Evolutionary conservation across 2,797 vertebrate genomes (phyloP), one percentile per base, ranked within the genome.

Genomic region (Otolemur crassicaudatus): DNA sequence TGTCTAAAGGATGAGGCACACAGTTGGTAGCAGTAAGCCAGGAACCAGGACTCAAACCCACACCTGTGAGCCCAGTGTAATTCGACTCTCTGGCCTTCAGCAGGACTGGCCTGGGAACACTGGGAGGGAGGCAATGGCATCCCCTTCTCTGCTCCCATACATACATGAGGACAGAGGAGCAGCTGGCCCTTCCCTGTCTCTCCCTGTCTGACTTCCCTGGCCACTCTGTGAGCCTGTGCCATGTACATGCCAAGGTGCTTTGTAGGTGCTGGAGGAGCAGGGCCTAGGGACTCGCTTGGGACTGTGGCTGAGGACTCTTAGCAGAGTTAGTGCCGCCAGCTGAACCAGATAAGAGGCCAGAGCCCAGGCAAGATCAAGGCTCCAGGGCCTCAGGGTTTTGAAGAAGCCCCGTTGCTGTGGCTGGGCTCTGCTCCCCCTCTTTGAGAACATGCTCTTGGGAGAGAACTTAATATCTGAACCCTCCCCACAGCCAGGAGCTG

Each of bases 201-300:
- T 81, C 43, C 67, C 20, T 17, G 75, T 20, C 34, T n/a, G 58
- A 40, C 58, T 63, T 73, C 61, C 61, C 14, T 25, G 22, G 70
- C 16, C 49, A 22, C 27, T 65, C 56, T 60, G 61, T 60, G 75
- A 63, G 49, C 20, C 65, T 12, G 11, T 11, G 22, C 22, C 0
- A 0, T 13, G 53, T 12, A 22, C n/a, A 11, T 17, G 43, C 40
- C 0, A 1, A 8, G 22, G 46, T 65, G 11, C 37, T 31, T 20
- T 67, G 56, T 56, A 7, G 34, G 34, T 27, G 2, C 17, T 61
- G 56, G 49, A 72, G n/a, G 31, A 63, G 34, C 23, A 27, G 76
- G 43, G 12, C 70, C 23, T 61, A 20, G 40, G 4, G 27, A 19
- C 40, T 43, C 70, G 8, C 56, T 27, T 12, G 34, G 20, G 65